A percentile compares a stretch with the other conserved stretches of the same genome.
Evolutionary conservation across 2,888 invertebrate genomes (phyloP).

Genomic region (Mimumesa dahlbomi): DNA sequence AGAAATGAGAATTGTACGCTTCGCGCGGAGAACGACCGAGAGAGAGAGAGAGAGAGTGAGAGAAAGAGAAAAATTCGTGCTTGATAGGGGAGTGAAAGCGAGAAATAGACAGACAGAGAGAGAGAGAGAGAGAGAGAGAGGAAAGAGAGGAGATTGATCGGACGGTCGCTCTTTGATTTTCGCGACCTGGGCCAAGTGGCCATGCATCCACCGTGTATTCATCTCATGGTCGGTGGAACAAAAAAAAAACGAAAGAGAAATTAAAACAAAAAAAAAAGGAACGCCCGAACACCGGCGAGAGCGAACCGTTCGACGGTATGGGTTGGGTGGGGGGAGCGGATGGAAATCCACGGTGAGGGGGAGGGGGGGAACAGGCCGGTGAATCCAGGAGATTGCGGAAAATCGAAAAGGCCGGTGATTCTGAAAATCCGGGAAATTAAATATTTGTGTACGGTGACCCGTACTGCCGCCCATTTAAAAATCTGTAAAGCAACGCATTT

Average conservation of each 20-base stretch:
- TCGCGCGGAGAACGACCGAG: slow-evolving; percentile 18
- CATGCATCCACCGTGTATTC: slow-evolving; percentile 57
- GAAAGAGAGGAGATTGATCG: slow-evolving; percentile 48
- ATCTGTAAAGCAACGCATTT: slow-evolving; percentile 9
- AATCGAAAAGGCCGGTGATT: slow-evolving; percentile 42
- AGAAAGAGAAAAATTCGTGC: not conserved
- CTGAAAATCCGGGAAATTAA: slow-evolving; percentile 30
- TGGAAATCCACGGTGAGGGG: no score
- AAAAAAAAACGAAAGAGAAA: slow-evolving; percentile 56
- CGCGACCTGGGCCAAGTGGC: slow-evolving; percentile 57
- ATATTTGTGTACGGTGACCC: slow-evolving; percentile 17
- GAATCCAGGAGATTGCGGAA: slow-evolving; percentile 35
- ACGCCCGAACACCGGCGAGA: slow-evolving; percentile 25
- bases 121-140: slow-evolving; percentile 7
- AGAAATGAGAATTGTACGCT: slow-evolving; percentile 22
- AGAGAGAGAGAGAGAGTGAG: slow-evolving; percentile 1
- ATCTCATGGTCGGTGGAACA: slow-evolving; percentile 56
- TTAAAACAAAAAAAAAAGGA: slow-evolving; percentile 42
- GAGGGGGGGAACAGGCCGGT: not conserved
- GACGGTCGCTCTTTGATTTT: slow-evolving; percentile 63
- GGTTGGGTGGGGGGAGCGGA: no score
- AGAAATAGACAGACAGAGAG: no score
- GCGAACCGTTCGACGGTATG: not conserved
- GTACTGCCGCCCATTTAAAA: slow-evolving; percentile 4
- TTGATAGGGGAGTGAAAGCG: not conserved